Evolutionary conservation across 53 echinoderm and acorn worm genomes (phyloP).

Genomic region (Pentamera pediparva): DNA sequence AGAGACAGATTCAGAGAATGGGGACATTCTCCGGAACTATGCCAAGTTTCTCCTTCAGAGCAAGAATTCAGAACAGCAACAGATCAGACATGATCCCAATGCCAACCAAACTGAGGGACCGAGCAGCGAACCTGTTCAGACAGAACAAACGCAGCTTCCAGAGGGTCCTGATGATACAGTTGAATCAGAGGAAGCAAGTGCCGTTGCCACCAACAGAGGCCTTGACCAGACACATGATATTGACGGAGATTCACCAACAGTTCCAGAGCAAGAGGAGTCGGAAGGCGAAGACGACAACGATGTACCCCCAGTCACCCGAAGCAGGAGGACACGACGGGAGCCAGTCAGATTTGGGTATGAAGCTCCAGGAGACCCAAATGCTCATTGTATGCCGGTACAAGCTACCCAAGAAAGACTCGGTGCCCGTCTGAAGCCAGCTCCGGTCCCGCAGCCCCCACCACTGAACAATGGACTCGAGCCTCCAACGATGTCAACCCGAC

Average conservation of each 20-base stretch:
- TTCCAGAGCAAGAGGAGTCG: not conserved
- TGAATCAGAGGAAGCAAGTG: no score
- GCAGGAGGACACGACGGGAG: not conserved
- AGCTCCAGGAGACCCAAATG: not conserved
- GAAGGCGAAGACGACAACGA: not conserved
- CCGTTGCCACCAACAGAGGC: no score
- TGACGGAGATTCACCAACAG: no score
- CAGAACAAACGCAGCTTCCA: no score
- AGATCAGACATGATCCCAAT: not conserved
- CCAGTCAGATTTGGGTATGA: not conserved
- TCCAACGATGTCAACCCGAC: no score
- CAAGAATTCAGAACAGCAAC: not conserved
- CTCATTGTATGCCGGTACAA: not conserved
- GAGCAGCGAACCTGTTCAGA: not conserved
- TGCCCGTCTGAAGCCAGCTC: no score
- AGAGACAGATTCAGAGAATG: not conserved
- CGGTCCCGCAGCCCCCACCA: no score
- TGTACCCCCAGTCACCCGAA: not conserved
- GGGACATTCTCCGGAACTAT: slow-evolving; percentile 1
- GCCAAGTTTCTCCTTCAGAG: not conserved
- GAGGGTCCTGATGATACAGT: no score
- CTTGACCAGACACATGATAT: no score
- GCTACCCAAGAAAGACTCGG: no score
- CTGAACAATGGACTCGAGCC: no score
- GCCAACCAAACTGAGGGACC: not conserved